Evolutionary conservation across 1,140 invertebrate genomes (phyloP).

Genomic region (Zaprionus lachaisei): DNA sequence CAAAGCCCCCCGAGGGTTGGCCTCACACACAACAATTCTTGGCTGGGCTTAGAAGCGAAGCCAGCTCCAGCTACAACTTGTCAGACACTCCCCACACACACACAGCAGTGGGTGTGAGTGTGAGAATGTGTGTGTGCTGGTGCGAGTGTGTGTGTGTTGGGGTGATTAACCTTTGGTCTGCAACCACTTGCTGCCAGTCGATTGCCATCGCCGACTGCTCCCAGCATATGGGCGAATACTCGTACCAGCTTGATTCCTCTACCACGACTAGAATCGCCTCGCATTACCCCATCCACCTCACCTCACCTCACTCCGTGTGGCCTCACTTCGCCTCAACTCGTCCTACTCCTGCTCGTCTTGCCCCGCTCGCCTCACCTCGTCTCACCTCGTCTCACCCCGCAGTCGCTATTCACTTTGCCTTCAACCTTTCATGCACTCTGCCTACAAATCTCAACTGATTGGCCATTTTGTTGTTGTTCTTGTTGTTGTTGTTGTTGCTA

Average conservation of each 20-base stretch:
- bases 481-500: slow-evolving; percentile 24
- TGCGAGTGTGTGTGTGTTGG: slow-evolving; percentile 43
- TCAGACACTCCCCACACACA: slow-evolving; percentile 17
- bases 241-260: background rate
- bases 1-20: slow-evolving; percentile 28
- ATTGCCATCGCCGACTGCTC: slow-evolving; percentile 72
- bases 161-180: slow-evolving; percentile 80
- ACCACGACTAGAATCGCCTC: background rate
- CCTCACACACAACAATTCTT: background rate
- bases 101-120: slow-evolving; percentile 7
- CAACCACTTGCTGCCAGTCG: slow-evolving; percentile 57
- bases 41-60: slow-evolving; percentile 27
- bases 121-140: slow-evolving; percentile 20
- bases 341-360: slow-evolving; percentile 8
- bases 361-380: slow-evolving; percentile 5
- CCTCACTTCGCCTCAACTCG: background rate
- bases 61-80: slow-evolving; percentile 22
- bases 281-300: background rate
- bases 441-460: slow-evolving; percentile 58
- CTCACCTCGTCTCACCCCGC: slow-evolving; percentile 16
- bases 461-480: slow-evolving; percentile 33
- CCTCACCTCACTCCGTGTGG: slow-evolving; percentile 11
- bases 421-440: slow-evolving; percentile 23
- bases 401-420: slow-evolving; percentile 33
- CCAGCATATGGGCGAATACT: slow-evolving; percentile 57